These are phyloP conservation scores for Pedicia rivosa DNA, from an alignment of 2,888 invertebrate genomes.

Conservation along the genomic window DNA sequence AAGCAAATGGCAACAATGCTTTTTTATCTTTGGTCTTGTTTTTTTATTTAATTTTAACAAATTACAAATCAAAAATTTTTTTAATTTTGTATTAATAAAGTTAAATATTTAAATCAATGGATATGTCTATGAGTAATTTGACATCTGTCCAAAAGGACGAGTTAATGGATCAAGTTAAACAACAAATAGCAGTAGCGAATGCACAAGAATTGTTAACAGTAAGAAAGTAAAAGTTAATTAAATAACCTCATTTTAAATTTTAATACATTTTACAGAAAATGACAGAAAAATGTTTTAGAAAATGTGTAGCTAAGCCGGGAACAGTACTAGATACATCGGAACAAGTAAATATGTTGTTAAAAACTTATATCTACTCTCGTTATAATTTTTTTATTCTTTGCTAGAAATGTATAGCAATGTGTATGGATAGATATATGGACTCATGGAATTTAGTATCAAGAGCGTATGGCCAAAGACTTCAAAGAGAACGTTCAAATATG, in stretches of 20 bases:
- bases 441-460: constrained; percentile 86
- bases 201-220: constrained; percentile 83
- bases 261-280: constrained; percentile 52
- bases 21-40: too few relatives aligned
- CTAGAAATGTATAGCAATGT: constrained; percentile 93
- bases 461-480: constrained; percentile 72
- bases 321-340: constrained; percentile 76
- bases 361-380: too few relatives aligned
- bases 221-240: constrained; percentile 15
- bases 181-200: constrained; percentile 87
- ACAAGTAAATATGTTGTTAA: constrained; percentile 57
- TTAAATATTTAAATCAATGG: too few relatives aligned
- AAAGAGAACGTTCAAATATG: constrained; percentile 42
- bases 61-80: too few relatives aligned
- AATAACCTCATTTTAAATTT: constrained; percentile 5
- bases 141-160: constrained; percentile 63
- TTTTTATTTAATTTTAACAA: too few relatives aligned
- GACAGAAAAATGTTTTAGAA: constrained; percentile 93
- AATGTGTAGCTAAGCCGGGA: constrained; percentile 84
- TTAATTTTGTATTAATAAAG: too few relatives aligned
- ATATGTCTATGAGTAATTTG: constrained; percentile 35
- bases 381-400: constrained; percentile 20
- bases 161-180: constrained; percentile 87
- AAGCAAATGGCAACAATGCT: too few relatives aligned
- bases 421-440: constrained; percentile 97